A percentile compares a stretch with the other conserved stretches of the same genome.
Conservation (phyloP, 2,888 invertebrate species). For the Lasiommata megera region DNA sequence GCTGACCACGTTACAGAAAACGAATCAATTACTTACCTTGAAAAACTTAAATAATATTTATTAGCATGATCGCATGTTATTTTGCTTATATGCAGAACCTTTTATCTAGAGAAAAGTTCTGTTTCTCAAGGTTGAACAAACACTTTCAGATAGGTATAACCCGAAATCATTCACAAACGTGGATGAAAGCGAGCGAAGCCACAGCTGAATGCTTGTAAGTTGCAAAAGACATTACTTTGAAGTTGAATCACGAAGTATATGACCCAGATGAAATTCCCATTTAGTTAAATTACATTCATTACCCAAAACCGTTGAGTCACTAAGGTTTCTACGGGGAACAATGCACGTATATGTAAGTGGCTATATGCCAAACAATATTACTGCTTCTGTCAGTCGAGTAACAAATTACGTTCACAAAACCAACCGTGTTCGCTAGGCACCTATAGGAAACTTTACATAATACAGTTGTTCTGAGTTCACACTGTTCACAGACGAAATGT, state of each 20-base stretch:
- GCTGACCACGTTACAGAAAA: no score
- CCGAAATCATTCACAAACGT: no score
- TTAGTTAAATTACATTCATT: neutral
- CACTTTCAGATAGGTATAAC: no score
- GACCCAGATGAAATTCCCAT: neutral
- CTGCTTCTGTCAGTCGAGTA: neutral
- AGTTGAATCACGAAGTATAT: neutral
- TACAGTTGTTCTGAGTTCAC: neutral
- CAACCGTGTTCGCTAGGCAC: neutral
- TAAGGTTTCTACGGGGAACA: neutral
- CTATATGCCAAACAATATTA: neutral
- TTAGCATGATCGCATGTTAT: no score
- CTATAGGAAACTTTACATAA: neutral
- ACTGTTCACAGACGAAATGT: constrained; percentile 8
- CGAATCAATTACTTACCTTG: no score
- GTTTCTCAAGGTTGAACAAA: no score
- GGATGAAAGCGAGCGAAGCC: no score
- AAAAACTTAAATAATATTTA: no score
- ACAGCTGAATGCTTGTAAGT: no score
- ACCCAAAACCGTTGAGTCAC: neutral
- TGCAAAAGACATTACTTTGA: neutral
- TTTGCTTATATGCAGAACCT: no score
- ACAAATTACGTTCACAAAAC: constrained; percentile 1
- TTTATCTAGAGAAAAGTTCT: no score
- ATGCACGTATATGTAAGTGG: neutral